A percentile compares a stretch with the other conserved stretches of the same genome.
These are phyloP conservation scores for Calidris pugnax DNA, from an alignment of 2,113 vertebrate species.

Conservation along the genomic window DNA sequence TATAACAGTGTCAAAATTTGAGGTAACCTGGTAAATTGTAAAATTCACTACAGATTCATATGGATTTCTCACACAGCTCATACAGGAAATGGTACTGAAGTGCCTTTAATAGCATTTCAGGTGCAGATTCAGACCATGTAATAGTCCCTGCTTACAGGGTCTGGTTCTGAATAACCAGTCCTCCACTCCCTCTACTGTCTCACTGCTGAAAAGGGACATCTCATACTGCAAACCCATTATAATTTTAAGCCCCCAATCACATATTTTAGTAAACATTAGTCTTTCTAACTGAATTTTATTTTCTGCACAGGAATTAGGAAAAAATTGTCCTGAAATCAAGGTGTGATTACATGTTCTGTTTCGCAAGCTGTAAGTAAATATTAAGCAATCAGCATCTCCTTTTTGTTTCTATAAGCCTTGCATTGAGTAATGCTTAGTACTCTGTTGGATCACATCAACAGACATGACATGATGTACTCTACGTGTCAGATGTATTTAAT, in stretches of 20 bases:
- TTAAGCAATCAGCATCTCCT: background rate
- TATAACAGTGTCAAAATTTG: background rate
- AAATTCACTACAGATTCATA: background rate
- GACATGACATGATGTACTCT: conserved; percentile 15
- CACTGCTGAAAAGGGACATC: background rate
- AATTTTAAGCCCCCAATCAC: background rate
- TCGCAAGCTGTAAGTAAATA: background rate
- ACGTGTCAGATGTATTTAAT: conserved; percentile 27
- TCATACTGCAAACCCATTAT: background rate
- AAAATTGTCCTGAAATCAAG: background rate
- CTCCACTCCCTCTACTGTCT: background rate
- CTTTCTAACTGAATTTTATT: background rate
- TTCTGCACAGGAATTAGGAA: background rate
- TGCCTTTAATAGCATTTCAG: background rate
- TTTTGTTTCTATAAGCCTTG: background rate
- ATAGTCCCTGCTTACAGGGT: background rate
- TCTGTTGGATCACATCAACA: background rate
- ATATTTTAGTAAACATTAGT: background rate
- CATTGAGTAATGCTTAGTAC: background rate
- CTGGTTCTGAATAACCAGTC: background rate
- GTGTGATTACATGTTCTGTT: background rate
- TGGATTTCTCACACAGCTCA: background rate
- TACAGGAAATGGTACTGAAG: background rate
- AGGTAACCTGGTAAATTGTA: background rate
- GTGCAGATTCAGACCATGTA: background rate